Conservation (phyloP, 2,888 invertebrate genomes). For the Stenolophus ochropezus region DNA sequence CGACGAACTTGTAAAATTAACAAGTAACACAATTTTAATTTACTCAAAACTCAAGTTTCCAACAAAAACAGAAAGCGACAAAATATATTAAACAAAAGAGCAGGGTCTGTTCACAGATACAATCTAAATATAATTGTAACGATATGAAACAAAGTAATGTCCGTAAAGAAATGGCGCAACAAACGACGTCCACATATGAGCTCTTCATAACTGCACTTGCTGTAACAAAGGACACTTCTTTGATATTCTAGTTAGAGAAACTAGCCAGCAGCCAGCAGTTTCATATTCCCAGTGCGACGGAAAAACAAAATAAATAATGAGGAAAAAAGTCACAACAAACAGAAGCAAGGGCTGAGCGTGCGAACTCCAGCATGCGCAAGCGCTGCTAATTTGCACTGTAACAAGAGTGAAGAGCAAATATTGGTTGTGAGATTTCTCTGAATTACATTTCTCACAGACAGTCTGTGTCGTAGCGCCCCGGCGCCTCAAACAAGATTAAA, state of each 20-base stretch:
- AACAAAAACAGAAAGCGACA: conserved; percentile 6
- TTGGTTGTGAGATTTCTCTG: conserved; percentile 58
- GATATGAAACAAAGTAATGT: conserved; percentile 18
- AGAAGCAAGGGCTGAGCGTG: conserved; percentile 5
- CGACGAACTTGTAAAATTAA: conserved; percentile 1
- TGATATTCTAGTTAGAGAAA: conserved; percentile 49
- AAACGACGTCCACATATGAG: conserved; percentile 26
- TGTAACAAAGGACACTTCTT: conserved; percentile 37
- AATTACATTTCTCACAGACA: conserved; percentile 58
- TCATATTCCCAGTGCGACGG: conserved; percentile 23
- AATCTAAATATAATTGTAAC: conserved; percentile 17
- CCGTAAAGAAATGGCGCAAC: conserved; percentile 9
- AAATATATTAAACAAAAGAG: conserved; percentile 34
- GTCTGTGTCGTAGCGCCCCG: not conserved
- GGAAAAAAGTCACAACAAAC: conserved; percentile 53
- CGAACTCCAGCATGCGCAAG: conserved; percentile 1
- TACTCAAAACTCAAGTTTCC: not conserved
- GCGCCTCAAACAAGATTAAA: conserved; percentile 55
- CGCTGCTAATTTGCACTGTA: conserved; percentile 57
- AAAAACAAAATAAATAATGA: conserved; percentile 48
- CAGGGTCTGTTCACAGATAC: not conserved
- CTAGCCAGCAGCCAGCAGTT: conserved; percentile 45
- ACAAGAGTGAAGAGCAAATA: conserved; percentile 59
- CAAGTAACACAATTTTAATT: conserved; percentile 29
- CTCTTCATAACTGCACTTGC: conserved; percentile 25